Evolutionary conservation across 2,113 vertebrate genomes (phyloP), one percentile per base, ranked within the genome.

Genomic region (Bubo bubo): DNA sequence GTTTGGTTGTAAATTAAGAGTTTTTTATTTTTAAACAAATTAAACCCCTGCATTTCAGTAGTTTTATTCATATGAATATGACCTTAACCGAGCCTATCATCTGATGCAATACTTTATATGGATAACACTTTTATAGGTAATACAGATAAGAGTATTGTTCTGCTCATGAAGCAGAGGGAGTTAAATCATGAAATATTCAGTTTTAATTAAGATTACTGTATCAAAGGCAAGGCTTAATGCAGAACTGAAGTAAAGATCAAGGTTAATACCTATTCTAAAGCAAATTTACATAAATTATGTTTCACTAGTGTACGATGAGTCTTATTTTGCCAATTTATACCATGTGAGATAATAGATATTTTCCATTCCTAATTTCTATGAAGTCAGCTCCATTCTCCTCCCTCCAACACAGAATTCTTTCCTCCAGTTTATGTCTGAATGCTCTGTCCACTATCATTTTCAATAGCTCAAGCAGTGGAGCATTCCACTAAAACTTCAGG

Each of bases 171-270:
- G 83, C 90, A 87, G 90, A 95, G 64, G 52, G 90, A 95, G 87
- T 96, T 97, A 95, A 96, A 94, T 95, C 93, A 96, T 93, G 74
- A 96, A 97, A 97, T 95, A 97, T 95, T 94, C 95, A 88, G 86
- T 93, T 95, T 96, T 97, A 96, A 97, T 97, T 97, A 97, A 92
- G 93, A 97, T 97, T 96, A 96, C 83, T 91, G 83, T 97, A 98
- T 96, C 97, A 97, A 98, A 97, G 95, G 86, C 96, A 97, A 91
- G 63, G 89, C 79, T 97, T 97, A 97, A 97, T 92, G 93, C 80
- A 91, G 77, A 97, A 92, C 0, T 95, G 85, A 96, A 96, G 88
- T 74, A 93, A 96, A 26, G 91, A 97, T 97, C 82, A 95, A 96
- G 79, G 95, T 96, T 98, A 97, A 97, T 91, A 95, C 77, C 91